phyloP scores from a whole-genome alignment of 1,140 invertebrate species.

The Sogatella furcifera region DNA sequence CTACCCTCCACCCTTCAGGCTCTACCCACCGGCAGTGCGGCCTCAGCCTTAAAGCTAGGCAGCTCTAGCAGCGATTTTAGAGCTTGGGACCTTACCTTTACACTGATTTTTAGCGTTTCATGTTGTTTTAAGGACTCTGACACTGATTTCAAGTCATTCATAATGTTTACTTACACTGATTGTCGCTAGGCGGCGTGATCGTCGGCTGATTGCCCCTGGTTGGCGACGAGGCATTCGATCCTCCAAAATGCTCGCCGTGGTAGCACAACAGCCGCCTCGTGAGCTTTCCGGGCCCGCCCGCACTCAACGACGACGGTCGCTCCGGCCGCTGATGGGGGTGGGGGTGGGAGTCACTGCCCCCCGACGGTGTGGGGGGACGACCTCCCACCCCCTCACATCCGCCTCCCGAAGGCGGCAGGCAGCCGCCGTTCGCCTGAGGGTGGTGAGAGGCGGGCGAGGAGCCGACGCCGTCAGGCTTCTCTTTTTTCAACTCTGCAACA shows the following conservation, averaged over 20 bases:
- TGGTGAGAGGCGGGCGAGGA: not conserved
- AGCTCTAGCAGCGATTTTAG: no score
- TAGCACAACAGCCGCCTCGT: slow-evolving; percentile 58
- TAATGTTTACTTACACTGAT: slow-evolving; percentile 8
- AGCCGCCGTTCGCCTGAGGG: slow-evolving; percentile 45
- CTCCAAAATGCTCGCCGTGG: slow-evolving; percentile 58
- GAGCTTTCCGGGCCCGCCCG: slow-evolving; percentile 43
- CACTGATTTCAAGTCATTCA: no score
- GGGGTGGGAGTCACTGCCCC: slow-evolving; percentile 28
- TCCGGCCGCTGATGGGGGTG: slow-evolving; percentile 38
- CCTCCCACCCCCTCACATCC: slow-evolving; percentile 32
- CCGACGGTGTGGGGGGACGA: slow-evolving; percentile 59
- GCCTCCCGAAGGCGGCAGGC: slow-evolving; percentile 35
- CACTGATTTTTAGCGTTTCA: no score
- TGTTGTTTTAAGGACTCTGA: no score
- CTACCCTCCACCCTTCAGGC: no score
- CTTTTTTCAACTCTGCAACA: slow-evolving; percentile 76
- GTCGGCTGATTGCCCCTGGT: not conserved
- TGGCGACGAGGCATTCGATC: slow-evolving; percentile 41
- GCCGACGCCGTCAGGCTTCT: slow-evolving; percentile 57
- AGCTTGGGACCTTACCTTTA: no score
- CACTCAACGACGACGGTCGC: slow-evolving; percentile 59
- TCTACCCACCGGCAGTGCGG: no score
- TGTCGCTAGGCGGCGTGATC: slow-evolving; percentile 6
- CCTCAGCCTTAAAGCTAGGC: no score